Conservation (phyloP, 2,888 invertebrate genomes). For the Caenorhabditis sp. region DNA sequence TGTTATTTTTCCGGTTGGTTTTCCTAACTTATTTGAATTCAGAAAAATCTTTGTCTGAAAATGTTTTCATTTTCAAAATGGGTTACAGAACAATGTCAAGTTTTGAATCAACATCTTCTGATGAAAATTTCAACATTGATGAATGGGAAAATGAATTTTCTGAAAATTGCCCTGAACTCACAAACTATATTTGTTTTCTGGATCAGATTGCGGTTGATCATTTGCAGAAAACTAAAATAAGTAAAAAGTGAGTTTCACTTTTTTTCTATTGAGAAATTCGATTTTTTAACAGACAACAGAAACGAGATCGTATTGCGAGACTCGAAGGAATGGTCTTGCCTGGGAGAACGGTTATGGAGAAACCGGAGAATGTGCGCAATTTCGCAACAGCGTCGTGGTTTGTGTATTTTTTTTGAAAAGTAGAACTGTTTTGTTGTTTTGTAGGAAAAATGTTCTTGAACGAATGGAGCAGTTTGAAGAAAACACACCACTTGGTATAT, state of each 20-base stretch:
- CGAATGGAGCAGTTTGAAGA: neutral
- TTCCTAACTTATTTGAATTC: too few species aligned
- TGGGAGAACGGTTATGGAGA: constrained; percentile 19
- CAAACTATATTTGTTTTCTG: constrained; percentile 17
- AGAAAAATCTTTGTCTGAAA: too few species aligned
- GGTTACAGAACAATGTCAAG: too few species aligned
- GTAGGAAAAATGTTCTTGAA: constrained; percentile 1
- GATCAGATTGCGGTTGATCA: constrained; percentile 18
- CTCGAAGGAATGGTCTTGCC: constrained; percentile 33
- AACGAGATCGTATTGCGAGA: constrained; percentile 26
- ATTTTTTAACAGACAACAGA: constrained; percentile 34
- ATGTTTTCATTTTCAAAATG: too few species aligned
- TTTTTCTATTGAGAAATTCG: neutral
- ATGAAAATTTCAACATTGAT: constrained; percentile 16
- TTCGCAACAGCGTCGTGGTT: too few species aligned
- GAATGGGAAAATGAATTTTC: constrained; percentile 34
- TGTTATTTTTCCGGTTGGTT: too few species aligned
- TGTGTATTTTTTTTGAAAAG: too few species aligned
- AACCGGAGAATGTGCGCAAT: neutral
- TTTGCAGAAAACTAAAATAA: constrained; percentile 1
- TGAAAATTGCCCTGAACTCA: constrained; percentile 20
- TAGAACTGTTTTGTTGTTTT: too few species aligned
- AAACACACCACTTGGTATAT: neutral
- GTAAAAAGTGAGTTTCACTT: constrained; percentile 47
- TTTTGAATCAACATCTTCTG: neutral